Evolutionary conservation across 37 sponge, comb jelly and placozoan genomes (phyloP).

Genomic region (Ephydatia muelleri): DNA sequence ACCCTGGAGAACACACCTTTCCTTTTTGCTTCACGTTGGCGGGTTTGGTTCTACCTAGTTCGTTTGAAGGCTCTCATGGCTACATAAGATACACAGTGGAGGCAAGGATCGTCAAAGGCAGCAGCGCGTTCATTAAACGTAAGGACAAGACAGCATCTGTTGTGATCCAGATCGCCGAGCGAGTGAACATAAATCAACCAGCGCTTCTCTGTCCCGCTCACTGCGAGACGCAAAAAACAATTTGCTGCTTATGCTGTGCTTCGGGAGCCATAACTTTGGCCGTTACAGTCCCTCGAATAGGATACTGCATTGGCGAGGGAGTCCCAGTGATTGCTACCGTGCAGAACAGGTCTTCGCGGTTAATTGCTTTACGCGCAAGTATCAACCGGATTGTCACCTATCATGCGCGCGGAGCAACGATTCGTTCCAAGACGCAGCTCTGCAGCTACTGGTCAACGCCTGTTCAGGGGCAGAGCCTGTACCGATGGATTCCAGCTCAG

Average conservation of each 20-base stretch:
- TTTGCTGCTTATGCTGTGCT: neutral
- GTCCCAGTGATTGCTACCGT: neutral
- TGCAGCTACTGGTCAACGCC: neutral
- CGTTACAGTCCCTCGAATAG: neutral
- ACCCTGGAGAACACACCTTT: neutral
- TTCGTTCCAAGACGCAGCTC: neutral
- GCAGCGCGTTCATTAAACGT: neutral
- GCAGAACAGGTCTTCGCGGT: neutral
- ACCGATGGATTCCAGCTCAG: neutral
- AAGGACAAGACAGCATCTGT: neutral
- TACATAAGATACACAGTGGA: neutral
- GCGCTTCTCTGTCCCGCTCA: neutral
- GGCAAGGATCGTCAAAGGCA: neutral
- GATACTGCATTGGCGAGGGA: neutral
- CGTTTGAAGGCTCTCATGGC: neutral
- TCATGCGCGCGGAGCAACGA: neutral
- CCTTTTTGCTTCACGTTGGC: neutral
- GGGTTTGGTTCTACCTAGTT: neutral
- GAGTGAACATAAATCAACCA: neutral
- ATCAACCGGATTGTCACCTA: neutral
- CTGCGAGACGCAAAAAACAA: neutral
- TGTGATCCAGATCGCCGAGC: neutral
- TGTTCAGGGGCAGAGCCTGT: neutral
- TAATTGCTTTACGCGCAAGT: neutral
- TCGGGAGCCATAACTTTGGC: neutral